Conservation (phyloP, 1,140 invertebrate species). For the Cardiocondyla obscurior region DNA sequence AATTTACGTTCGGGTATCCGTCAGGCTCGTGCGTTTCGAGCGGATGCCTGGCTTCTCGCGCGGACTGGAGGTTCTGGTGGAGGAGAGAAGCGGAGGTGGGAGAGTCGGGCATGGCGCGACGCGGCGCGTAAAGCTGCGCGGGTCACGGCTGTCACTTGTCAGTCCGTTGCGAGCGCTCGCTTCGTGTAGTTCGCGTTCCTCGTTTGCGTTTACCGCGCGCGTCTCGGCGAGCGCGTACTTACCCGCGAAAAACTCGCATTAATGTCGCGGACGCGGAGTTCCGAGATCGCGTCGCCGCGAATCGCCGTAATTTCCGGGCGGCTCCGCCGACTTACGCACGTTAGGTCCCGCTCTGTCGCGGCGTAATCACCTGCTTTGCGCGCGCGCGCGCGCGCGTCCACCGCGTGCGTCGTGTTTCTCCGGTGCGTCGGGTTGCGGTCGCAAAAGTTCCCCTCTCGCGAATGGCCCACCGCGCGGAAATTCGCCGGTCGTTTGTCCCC, state of each 20-base stretch:
- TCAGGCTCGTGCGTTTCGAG: neutral
- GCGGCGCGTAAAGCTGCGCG: conserved; percentile 66
- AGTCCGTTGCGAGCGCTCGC: conserved; percentile 73
- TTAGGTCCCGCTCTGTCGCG: neutral
- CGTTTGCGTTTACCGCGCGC: neutral
- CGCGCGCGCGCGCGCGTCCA: neutral
- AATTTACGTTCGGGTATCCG: neutral
- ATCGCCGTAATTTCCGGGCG: conserved; percentile 22
- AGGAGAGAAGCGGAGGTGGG: neutral
- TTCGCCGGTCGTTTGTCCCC: neutral
- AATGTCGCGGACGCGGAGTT: conserved; percentile 56
- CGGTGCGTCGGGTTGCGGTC: neutral
- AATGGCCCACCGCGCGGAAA: neutral
- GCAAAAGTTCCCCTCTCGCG: neutral
- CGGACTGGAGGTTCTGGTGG: no score
- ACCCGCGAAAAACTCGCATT: conserved; percentile 47
- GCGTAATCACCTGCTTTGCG: neutral
- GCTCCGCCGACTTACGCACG: neutral
- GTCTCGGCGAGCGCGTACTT: neutral
- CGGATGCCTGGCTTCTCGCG: neutral
- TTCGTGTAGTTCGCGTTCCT: conserved; percentile 11
- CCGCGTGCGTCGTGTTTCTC: neutral
- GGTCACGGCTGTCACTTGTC: conserved; percentile 74
- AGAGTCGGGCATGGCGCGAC: neutral
- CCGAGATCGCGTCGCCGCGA: conserved; percentile 57